Percentiles rank a stretch among this genome's conserved stretches.
phyloP scores from a whole-genome alignment of 1,140 invertebrate species.

The Carposina sasakii region DNA sequence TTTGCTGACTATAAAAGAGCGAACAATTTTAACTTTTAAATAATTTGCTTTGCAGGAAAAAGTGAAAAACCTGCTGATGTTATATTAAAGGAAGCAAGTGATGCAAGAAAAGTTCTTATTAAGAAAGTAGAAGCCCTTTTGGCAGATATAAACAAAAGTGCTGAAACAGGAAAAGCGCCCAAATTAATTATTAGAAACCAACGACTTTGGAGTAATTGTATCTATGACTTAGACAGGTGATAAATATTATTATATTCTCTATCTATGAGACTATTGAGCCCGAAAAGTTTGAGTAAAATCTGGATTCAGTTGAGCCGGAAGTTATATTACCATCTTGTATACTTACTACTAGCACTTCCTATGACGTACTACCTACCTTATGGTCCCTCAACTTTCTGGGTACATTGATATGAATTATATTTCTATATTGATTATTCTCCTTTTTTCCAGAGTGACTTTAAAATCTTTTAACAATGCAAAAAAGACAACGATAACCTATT shows the following conservation, averaged over 20 bases:
- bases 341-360: no score
- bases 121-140: conserved; percentile 53
- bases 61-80: conserved; percentile 22
- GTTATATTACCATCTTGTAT: no score
- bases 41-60: no score
- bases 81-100: conserved; percentile 20
- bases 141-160: conserved; percentile 38
- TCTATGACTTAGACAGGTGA: conserved; percentile 64
- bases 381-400: no score
- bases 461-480: conserved; percentile 53
- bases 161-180: conserved; percentile 36
- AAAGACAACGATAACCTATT: conserved; percentile 50
- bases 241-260: conserved; percentile 1
- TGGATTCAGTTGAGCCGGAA: no score
- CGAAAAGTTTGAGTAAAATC: no score
- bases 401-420: no score
- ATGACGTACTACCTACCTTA: no score
- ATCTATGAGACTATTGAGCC: no score
- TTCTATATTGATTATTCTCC: background rate
- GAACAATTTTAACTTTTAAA: no score
- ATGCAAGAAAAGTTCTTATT: conserved; percentile 31
- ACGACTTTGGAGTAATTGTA: conserved; percentile 64
- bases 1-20: no score
- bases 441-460: conserved; percentile 52
- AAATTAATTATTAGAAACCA: conserved; percentile 54